These are phyloP conservation scores for Silurus glanis DNA, from an alignment of 2,113 vertebrate genomes.

Conservation along the genomic window DNA sequence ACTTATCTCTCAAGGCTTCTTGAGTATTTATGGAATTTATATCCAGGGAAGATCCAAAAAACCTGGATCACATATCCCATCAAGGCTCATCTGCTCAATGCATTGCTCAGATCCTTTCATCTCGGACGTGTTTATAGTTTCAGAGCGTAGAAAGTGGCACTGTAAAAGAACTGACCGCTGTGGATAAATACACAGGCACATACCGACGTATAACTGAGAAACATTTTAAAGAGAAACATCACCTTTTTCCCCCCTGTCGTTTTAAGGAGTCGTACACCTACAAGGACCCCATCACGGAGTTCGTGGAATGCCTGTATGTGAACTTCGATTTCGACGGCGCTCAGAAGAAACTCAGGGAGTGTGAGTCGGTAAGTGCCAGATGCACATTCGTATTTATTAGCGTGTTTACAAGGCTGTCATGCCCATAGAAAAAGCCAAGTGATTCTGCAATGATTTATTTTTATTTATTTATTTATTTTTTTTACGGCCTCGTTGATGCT, in stretches of 20 bases:
- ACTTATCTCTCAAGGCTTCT: constrained; percentile 55
- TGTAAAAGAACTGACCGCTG: neutral
- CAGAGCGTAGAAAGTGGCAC: neutral
- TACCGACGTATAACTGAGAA: neutral
- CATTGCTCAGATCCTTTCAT: constrained; percentile 14
- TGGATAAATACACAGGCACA: neutral
- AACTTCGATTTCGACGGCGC: constrained; percentile 98
- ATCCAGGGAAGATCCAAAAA: constrained; percentile 37
- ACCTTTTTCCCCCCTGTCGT: neutral
- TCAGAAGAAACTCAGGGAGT: constrained; percentile 94
- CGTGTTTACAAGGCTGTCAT: neutral
- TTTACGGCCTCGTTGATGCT: neutral
- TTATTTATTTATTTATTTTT: too few species aligned
- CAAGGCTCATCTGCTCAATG: constrained; percentile 15
- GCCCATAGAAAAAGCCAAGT: neutral
- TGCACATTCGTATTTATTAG: constrained; percentile 1
- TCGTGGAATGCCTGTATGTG: constrained; percentile 95
- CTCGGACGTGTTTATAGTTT: constrained; percentile 27
- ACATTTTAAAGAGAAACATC: neutral
- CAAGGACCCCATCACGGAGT: constrained; percentile 95
- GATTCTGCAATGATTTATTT: neutral
- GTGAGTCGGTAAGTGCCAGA: constrained; percentile 85
- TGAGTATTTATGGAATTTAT: constrained; percentile 53
- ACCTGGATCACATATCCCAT: constrained; percentile 35
- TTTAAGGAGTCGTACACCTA: constrained; percentile 88